A percentile compares a stretch with the other conserved stretches of the same genome.
Evolutionary conservation across 2,113 vertebrate genomes (phyloP).

Genomic region (Rhinopomastus cyanomelas): DNA sequence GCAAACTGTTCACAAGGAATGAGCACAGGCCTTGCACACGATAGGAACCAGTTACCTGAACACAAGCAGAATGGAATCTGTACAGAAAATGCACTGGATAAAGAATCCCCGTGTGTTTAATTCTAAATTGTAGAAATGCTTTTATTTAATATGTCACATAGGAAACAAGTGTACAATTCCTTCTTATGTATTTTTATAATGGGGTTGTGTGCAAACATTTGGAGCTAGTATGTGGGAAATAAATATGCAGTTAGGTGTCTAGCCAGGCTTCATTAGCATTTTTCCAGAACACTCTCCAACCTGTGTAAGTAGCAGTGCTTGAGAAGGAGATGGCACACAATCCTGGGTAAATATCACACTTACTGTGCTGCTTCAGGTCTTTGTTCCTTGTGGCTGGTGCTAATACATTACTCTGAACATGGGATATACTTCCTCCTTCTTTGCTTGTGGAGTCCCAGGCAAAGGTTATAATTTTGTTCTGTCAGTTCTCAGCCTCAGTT

Average conservation of each 20-base stretch:
- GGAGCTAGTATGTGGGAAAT: background rate
- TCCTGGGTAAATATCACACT: background rate
- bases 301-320: background rate
- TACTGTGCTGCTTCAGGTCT: background rate
- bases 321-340: background rate
- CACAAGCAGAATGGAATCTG: background rate
- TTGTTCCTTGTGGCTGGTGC: background rate
- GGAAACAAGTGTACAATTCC: background rate
- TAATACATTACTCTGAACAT: background rate
- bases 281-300: background rate
- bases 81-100: background rate
- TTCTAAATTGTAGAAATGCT: background rate
- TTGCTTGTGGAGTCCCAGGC: background rate
- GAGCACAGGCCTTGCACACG: accelerated
- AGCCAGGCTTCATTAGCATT: background rate
- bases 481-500: background rate
- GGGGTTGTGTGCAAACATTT: background rate
- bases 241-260: background rate
- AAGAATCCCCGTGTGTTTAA: accelerated
- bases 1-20: background rate
- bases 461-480: background rate
- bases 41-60: background rate
- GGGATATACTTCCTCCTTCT: background rate
- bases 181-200: background rate
- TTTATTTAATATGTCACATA: background rate